phyloP scores from a whole-genome alignment of 1,140 invertebrate genomes.

The Chelonus insularis region DNA sequence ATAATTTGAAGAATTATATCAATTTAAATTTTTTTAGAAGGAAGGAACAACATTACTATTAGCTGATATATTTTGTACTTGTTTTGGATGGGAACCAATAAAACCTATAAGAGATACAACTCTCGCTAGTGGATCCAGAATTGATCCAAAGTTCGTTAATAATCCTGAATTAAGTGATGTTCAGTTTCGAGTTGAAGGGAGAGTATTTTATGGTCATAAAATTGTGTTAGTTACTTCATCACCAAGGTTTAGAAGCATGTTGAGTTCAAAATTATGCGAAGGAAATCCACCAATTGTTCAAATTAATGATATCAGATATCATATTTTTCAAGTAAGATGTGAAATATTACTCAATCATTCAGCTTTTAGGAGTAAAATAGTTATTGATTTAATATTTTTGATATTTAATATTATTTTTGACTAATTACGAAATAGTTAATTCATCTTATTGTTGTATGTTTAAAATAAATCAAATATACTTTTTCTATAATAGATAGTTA shows the following conservation, averaged over 20 bases:
- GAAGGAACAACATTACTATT: conserved; percentile 84
- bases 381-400: background rate
- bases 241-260: conserved; percentile 81
- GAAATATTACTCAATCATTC: too few relatives aligned
- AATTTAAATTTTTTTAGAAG: conserved; percentile 72
- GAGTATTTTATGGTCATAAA: conserved; percentile 92
- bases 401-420: background rate
- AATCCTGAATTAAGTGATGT: conserved; percentile 90
- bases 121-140: conserved; percentile 72
- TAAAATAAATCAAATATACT: conserved; percentile 22
- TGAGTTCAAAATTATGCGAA: conserved; percentile 77
- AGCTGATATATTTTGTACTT: conserved; percentile 87
- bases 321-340: conserved; percentile 79
- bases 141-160: conserved; percentile 90
- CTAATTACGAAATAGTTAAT: too few relatives aligned
- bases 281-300: conserved; percentile 82
- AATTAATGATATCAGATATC: conserved; percentile 90
- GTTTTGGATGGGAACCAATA: conserved; percentile 84
- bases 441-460: too few relatives aligned
- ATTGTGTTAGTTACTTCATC: conserved; percentile 90
- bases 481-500: conserved; percentile 72
- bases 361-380: too few relatives aligned
- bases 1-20: too few relatives aligned
- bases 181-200: conserved; percentile 86
- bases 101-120: conserved; percentile 75